A percentile compares a stretch with the other conserved stretches of the same genome.
phyloP scores from a whole-genome alignment of 2,797 vertebrate genomes.

The Apodemus agrarius region DNA sequence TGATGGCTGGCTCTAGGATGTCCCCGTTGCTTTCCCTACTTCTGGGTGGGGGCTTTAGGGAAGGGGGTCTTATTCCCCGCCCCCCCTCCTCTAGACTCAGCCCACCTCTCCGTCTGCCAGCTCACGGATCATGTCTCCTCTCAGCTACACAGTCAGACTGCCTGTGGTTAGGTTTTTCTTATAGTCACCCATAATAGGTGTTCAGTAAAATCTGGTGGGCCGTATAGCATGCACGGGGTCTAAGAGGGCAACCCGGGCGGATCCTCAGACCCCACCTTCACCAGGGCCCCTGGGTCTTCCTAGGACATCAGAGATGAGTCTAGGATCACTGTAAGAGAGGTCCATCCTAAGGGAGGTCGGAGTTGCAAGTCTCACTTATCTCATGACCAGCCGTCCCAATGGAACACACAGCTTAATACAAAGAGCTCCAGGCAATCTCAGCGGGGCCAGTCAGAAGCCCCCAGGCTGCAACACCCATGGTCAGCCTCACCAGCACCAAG shows the following conservation, averaged over 20 bases:
- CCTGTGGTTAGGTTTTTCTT: background rate
- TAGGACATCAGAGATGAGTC: background rate
- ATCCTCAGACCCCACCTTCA: background rate
- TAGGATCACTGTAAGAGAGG: background rate
- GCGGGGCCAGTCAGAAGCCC: background rate
- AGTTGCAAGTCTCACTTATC: no score
- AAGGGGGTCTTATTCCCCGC: background rate
- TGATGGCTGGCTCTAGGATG: background rate
- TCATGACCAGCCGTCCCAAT: background rate
- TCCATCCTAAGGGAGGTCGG: background rate
- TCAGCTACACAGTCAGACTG: background rate
- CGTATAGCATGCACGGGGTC: background rate
- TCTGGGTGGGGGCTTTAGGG: no score
- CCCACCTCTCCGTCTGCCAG: background rate
- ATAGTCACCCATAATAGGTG: background rate
- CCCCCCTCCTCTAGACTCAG: background rate
- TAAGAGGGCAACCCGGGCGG: background rate
- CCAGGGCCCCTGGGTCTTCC: background rate
- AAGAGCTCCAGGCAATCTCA: background rate
- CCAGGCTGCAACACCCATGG: accelerated
- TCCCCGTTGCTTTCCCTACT: accelerated
- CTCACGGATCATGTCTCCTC: background rate
- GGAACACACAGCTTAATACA: accelerated
- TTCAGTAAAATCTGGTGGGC: background rate
- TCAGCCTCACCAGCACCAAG: background rate